Evolutionary conservation across 1,140 invertebrate species (phyloP).

Genomic region (Drosophila repleta): DNA sequence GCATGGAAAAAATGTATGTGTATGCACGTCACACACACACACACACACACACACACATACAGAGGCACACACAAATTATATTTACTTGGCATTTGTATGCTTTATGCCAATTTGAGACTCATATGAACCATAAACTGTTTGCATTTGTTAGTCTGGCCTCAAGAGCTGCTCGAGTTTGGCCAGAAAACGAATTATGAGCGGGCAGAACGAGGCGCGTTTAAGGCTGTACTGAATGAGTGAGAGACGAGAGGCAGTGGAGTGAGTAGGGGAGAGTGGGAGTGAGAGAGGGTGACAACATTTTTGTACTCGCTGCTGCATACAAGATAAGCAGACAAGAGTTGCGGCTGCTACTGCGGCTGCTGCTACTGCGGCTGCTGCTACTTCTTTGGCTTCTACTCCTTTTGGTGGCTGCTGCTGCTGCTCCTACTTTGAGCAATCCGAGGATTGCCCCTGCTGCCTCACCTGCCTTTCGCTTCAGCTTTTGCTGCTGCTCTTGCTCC

Average conservation of each 20-base stretch:
- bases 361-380: neutral
- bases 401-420: neutral
- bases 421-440: too few species aligned
- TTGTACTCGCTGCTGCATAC: slow-evolving; percentile 5
- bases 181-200: slow-evolving; percentile 25
- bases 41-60: slow-evolving; percentile 4
- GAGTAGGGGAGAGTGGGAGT: too few species aligned
- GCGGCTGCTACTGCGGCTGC: neutral
- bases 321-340: slow-evolving; percentile 26
- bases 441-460: neutral
- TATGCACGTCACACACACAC: slow-evolving; percentile 26
- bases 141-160: slow-evolving; percentile 34
- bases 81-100: slow-evolving; percentile 44
- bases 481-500: neutral
- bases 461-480: too few species aligned
- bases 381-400: slow-evolving; percentile 2
- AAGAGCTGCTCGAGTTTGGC: slow-evolving; percentile 25
- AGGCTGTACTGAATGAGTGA: neutral
- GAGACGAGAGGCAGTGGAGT: neutral
- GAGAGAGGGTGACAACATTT: slow-evolving; percentile 14
- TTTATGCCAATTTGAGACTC: slow-evolving; percentile 42
- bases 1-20: slow-evolving; percentile 32
- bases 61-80: slow-evolving; percentile 26
- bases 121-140: slow-evolving; percentile 52
- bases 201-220: neutral